These are phyloP conservation scores for Epinephelus awoara DNA, from an alignment of 2,797 vertebrate genomes.

Conservation along the genomic window DNA sequence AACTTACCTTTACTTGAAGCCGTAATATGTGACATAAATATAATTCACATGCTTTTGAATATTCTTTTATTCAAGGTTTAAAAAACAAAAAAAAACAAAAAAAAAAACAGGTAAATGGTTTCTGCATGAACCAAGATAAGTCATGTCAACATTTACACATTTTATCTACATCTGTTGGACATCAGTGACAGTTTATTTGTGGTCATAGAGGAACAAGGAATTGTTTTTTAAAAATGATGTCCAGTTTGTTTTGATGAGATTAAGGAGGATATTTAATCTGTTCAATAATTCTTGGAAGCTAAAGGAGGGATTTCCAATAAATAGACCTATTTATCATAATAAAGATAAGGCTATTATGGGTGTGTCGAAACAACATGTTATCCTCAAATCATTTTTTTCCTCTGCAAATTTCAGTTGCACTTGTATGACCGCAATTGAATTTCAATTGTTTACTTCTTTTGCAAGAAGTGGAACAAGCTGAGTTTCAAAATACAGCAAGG, in stretches of 20 bases:
- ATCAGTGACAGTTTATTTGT: conserved; percentile 20
- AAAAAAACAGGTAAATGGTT: neutral
- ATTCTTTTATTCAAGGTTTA: neutral
- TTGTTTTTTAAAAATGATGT: conserved; percentile 13
- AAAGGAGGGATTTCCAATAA: neutral
- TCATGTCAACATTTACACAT: neutral
- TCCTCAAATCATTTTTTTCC: neutral
- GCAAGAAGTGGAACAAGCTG: conserved; percentile 2
- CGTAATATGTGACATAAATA: conserved; percentile 1
- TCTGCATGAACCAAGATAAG: neutral
- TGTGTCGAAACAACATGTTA: neutral
- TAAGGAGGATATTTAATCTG: conserved; percentile 1
- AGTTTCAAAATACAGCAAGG: neutral
- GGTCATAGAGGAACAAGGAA: conserved; percentile 19
- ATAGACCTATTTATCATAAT: neutral
- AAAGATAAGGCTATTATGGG: conserved; percentile 4
- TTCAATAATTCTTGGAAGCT: neutral
- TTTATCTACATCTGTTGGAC: conserved; percentile 5
- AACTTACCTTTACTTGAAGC: conserved; percentile 7
- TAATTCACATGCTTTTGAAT: neutral
- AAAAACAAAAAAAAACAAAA: neutral
- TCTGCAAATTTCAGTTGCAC: neutral
- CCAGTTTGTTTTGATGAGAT: conserved; percentile 26
- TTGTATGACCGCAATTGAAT: conserved; percentile 3
- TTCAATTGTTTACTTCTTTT: conserved; percentile 13